phyloP scores from a whole-genome alignment of 1,140 invertebrate species.

The Telenomus remus region DNA sequence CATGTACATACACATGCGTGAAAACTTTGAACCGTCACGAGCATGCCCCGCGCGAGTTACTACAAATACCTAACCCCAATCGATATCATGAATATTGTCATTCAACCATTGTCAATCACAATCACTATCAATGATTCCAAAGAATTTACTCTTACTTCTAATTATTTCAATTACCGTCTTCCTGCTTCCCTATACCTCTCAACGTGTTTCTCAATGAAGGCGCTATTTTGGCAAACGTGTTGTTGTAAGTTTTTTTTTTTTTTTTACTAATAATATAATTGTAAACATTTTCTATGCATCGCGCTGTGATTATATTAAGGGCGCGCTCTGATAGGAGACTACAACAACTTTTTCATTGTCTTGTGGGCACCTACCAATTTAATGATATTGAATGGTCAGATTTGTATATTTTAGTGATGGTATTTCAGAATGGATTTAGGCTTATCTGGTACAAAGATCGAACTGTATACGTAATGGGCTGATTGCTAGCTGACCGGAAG shows the following conservation, averaged over 20 bases:
- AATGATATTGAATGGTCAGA: no score
- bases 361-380: no score
- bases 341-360: neutral
- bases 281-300: no score
- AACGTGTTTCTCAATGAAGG: neutral
- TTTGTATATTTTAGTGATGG: constrained; percentile 4
- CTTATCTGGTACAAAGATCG: constrained; percentile 39
- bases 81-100: constrained; percentile 30
- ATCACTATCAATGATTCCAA: neutral
- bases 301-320: no score
- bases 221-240: neutral
- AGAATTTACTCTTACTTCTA: neutral
- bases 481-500: constrained; percentile 46
- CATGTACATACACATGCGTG: constrained; percentile 55
- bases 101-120: constrained; percentile 3
- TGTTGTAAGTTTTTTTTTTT: neutral
- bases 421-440: constrained; percentile 31
- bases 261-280: no score
- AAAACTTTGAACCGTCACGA: constrained; percentile 41
- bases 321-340: no score
- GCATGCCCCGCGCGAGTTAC: constrained; percentile 26
- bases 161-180: neutral
- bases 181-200: neutral
- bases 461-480: constrained; percentile 38
- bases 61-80: constrained; percentile 34